Conservation (phyloP, 2,113 vertebrate species). For the Melanotaenia duboulayi region DNA sequence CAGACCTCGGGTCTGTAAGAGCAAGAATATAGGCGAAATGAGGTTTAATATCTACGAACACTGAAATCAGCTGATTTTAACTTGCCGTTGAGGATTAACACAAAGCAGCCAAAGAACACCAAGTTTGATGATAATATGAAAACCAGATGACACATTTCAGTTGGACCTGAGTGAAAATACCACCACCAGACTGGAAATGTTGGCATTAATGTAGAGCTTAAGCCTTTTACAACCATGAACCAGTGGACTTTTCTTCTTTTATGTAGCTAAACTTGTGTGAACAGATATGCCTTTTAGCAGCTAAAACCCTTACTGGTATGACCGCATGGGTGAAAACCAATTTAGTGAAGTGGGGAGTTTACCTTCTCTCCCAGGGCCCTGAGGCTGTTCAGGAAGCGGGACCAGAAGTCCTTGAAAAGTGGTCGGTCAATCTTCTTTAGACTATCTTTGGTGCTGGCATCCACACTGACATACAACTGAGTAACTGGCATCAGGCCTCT, state of each 20-base stretch:
- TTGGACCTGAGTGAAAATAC: no score
- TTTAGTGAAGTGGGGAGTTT: conserved; percentile 26
- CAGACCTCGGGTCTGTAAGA: no score
- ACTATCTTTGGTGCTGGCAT: conserved; percentile 93
- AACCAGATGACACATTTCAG: no score
- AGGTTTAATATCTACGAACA: no score
- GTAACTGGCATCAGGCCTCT: conserved; percentile 93
- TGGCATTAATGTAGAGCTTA: no score
- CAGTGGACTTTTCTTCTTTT: neutral
- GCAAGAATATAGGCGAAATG: no score
- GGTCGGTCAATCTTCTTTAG: conserved; percentile 95
- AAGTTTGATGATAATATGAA: no score
- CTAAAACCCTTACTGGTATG: neutral
- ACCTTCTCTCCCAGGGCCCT: conserved; percentile 96
- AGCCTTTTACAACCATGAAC: no score
- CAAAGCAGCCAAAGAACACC: no score
- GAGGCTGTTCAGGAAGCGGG: conserved; percentile 92
- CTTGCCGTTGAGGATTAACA: neutral
- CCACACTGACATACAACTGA: conserved; percentile 95
- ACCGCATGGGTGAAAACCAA: neutral
- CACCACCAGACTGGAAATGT: no score
- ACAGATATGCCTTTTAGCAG: neutral
- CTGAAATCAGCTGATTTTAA: neutral
- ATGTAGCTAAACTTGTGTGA: neutral
- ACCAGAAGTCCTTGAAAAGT: conserved; percentile 98